These are phyloP conservation scores for Catostomus latipinnis DNA, from an alignment of 2,797 vertebrate genomes.

Conservation along the genomic window DNA sequence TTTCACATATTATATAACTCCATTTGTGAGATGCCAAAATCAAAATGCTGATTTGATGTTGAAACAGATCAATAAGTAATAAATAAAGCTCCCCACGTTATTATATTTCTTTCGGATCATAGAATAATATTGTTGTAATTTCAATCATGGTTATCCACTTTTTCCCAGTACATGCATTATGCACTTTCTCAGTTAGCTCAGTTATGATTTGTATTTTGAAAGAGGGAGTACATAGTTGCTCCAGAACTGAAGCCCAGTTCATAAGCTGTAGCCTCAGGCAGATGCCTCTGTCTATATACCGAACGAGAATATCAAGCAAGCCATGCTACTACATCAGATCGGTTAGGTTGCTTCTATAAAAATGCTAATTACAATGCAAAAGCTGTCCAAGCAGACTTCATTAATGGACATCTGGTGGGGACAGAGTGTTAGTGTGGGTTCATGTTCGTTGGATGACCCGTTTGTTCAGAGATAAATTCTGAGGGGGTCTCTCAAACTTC, in stretches of 20 bases:
- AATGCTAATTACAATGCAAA: conserved; percentile 56
- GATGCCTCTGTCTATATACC: conserved; percentile 11
- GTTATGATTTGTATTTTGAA: conserved; percentile 16
- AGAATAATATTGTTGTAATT: conserved; percentile 6
- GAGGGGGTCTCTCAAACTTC: conserved; percentile 5
- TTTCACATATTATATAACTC: conserved; percentile 1
- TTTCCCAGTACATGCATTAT: conserved; percentile 17
- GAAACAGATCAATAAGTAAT: conserved; percentile 39
- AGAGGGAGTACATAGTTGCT: neutral
- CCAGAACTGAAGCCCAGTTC: neutral
- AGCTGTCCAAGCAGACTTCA: neutral
- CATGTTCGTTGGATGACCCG: neutral
- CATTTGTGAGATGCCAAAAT: conserved; percentile 5
- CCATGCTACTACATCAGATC: conserved; percentile 10
- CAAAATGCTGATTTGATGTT: conserved; percentile 34
- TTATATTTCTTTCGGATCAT: neutral
- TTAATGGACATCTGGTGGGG: conserved; percentile 35
- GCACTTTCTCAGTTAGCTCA: neutral
- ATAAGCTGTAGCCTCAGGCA: conserved; percentile 2
- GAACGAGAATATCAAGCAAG: conserved; percentile 2
- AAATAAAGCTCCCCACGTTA: neutral
- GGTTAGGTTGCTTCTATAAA: conserved; percentile 53
- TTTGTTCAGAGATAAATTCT: conserved; percentile 11
- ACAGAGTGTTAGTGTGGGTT: conserved; percentile 11
- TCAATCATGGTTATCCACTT: conserved; percentile 7